Conservation (phyloP, 2,888 invertebrate species). For the Drosophila tanythrix region DNA sequence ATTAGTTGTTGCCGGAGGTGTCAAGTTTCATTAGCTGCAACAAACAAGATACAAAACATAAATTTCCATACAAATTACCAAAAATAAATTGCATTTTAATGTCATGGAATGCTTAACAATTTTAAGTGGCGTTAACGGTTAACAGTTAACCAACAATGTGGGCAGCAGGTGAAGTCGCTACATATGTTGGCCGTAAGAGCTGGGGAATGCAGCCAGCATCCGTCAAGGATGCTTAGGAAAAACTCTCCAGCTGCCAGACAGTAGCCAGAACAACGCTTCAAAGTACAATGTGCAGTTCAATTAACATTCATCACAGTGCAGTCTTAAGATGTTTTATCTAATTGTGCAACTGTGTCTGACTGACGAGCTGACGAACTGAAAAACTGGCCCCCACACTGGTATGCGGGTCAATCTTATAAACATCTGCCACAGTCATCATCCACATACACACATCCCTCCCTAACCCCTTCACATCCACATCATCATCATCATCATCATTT, state of each 20-base stretch:
- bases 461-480: background rate
- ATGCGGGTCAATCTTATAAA: slow-evolving; percentile 74
- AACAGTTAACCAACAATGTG: slow-evolving; percentile 24
- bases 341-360: slow-evolving; percentile 58
- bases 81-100: slow-evolving; percentile 38
- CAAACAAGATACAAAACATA: slow-evolving; percentile 46
- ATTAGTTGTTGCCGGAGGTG: slow-evolving; percentile 45
- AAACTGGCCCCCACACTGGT: slow-evolving; percentile 61
- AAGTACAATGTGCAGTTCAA: slow-evolving; percentile 64
- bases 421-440: slow-evolving; percentile 52
- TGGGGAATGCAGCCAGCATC: slow-evolving; percentile 50
- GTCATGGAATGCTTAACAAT: slow-evolving; percentile 37
- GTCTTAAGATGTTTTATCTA: slow-evolving; percentile 64
- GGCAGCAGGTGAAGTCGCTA: slow-evolving; percentile 48
- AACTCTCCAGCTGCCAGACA: slow-evolving; percentile 29
- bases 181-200: background rate
- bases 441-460: slow-evolving; percentile 9
- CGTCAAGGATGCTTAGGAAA: slow-evolving; percentile 59
- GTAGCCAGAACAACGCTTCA: slow-evolving; percentile 52
- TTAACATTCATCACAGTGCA: slow-evolving; percentile 75
- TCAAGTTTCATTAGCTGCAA: slow-evolving; percentile 74
- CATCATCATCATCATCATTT: slow-evolving; percentile 19
- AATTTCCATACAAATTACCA: background rate
- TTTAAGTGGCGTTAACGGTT: slow-evolving; percentile 45
- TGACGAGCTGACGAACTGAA: slow-evolving; percentile 21